Percentiles rank a stretch among this genome's conserved stretches.
Conservation (phyloP, 2,888 invertebrate species). For the Leistus spinibarbis region DNA sequence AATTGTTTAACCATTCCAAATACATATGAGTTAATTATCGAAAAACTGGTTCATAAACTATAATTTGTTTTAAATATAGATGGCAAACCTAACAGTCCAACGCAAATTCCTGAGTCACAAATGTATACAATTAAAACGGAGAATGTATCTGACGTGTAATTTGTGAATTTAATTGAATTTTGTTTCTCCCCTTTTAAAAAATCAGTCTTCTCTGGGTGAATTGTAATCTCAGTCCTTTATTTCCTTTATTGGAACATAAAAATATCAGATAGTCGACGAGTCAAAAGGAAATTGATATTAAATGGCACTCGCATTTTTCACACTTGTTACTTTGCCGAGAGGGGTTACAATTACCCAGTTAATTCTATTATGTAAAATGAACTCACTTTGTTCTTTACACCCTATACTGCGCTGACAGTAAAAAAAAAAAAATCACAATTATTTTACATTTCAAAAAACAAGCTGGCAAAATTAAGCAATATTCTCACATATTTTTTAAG, state of each 20-base stretch:
- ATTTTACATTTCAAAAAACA: too few relatives aligned
- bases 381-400: constrained; percentile 2
- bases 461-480: too few relatives aligned
- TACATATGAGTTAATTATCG: too few relatives aligned
- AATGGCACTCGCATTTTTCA: constrained; percentile 4
- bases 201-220: background rate
- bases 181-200: constrained; percentile 51
- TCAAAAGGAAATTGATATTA: constrained; percentile 11
- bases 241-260: constrained; percentile 54
- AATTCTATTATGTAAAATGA: constrained; percentile 15
- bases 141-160: constrained; percentile 55
- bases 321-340: constrained; percentile 10
- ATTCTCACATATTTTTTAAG: too few relatives aligned
- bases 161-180: constrained; percentile 55
- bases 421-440: background rate
- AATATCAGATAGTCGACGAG: constrained; percentile 42
- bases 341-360: constrained; percentile 14
- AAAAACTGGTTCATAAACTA: too few relatives aligned
- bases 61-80: too few relatives aligned
- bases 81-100: too few relatives aligned
- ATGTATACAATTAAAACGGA: constrained; percentile 45
- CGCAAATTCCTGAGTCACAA: background rate
- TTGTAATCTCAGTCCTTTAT: constrained; percentile 49
- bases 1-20: too few relatives aligned
- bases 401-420: background rate